These are phyloP conservation scores for Nyctalus aviator DNA, from an alignment of 2,797 vertebrate genomes.

Conservation along the genomic window DNA sequence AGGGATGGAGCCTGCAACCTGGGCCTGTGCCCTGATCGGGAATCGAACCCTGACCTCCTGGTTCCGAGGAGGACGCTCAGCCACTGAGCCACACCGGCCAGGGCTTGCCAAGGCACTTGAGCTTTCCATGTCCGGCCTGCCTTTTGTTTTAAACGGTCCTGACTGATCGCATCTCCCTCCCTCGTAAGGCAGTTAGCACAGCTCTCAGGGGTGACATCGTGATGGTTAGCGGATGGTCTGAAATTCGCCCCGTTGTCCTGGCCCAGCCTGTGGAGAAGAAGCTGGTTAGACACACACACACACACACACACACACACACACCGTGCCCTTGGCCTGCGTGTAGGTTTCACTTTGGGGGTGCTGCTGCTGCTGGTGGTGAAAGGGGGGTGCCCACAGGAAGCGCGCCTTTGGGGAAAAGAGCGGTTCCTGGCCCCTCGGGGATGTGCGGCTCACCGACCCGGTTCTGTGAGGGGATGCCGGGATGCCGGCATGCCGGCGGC, in stretches of 20 bases:
- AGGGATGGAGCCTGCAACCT: too few species aligned
- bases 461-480: neutral
- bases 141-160: neutral
- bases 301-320: too few species aligned
- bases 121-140: neutral
- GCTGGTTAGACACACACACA: neutral
- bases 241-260: neutral
- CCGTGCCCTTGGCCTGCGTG: neutral
- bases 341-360: neutral
- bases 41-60: too few species aligned
- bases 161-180: fast-evolving
- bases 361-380: neutral
- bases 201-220: neutral
- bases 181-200: neutral
- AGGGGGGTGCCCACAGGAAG: neutral
- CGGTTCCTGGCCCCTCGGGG: neutral
- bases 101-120: neutral
- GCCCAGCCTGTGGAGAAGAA: neutral
- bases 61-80: too few species aligned
- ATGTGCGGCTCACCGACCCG: neutral
- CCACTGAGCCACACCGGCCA: too few species aligned
- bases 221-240: neutral
- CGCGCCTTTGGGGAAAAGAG: neutral
- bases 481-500: too few species aligned
- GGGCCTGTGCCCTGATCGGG: too few species aligned